A percentile compares a stretch with the other conserved stretches of the same genome.
Evolutionary conservation across 2,888 invertebrate species (phyloP).

Genomic region (Cantharis flavilabris): DNA sequence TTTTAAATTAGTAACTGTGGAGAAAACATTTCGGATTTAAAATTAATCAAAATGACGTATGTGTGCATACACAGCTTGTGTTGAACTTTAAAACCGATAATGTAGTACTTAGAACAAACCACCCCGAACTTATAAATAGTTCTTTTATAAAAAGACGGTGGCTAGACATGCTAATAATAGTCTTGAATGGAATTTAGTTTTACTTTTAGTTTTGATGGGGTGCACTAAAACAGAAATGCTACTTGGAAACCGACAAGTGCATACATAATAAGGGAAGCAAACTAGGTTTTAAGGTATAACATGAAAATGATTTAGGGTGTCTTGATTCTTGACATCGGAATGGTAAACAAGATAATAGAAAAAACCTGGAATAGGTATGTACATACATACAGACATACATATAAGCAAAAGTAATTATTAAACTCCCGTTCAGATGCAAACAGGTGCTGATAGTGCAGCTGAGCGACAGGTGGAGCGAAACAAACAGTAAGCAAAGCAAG

Average conservation of each 20-base stretch:
- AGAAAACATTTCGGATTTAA: background rate
- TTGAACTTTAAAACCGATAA: background rate
- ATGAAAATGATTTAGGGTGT: background rate
- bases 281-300: background rate
- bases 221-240: slow-evolving; percentile 20
- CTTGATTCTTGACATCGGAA: background rate
- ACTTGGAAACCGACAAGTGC: slow-evolving; percentile 9
- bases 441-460: slow-evolving; percentile 40
- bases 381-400: background rate
- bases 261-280: background rate
- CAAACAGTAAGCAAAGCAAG: slow-evolving; percentile 22
- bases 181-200: slow-evolving; percentile 22
- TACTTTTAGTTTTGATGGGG: slow-evolving; percentile 12
- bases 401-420: background rate
- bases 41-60: background rate
- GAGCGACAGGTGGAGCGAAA: slow-evolving; percentile 45
- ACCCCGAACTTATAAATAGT: slow-evolving; percentile 24
- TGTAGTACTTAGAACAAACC: slow-evolving; percentile 12
- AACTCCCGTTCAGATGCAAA: slow-evolving; percentile 24
- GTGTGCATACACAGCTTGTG: background rate
- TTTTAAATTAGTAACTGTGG: background rate
- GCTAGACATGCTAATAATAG: slow-evolving; percentile 30
- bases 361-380: background rate
- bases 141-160: slow-evolving; percentile 25
- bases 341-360: background rate